These are phyloP conservation scores for Macrotus californicus DNA, from an alignment of 2,113 vertebrate genomes.

Conservation along the genomic window DNA sequence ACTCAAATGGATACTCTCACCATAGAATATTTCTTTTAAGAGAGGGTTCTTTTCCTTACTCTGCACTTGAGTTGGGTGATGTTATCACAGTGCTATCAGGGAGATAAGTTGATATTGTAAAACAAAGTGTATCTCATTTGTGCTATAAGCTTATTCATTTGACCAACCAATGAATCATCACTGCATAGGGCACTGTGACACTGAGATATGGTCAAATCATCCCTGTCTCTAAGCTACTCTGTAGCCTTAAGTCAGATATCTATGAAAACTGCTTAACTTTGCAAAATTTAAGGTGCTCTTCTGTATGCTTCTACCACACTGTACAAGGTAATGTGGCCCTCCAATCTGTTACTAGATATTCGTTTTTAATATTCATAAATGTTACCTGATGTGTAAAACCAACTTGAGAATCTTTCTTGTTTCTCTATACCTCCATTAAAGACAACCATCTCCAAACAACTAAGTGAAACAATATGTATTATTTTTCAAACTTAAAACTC, in stretches of 20 bases:
- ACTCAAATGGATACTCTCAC: constrained; percentile 28
- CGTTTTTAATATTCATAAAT: constrained; percentile 12
- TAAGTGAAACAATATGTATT: not conserved
- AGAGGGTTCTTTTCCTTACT: constrained; percentile 11
- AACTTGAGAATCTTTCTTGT: not conserved
- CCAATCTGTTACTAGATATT: not conserved
- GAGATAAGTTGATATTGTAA: constrained; percentile 18
- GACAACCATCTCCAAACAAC: not conserved
- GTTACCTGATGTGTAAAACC: not conserved
- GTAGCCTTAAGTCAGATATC: not conserved
- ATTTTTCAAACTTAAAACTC: constrained; percentile 3
- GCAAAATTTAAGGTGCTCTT: not conserved
- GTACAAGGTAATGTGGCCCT: not conserved
- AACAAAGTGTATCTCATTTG: constrained; percentile 29
- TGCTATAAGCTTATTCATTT: constrained; percentile 1
- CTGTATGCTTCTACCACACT: not conserved
- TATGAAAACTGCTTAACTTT: not conserved
- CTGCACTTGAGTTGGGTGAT: constrained; percentile 40
- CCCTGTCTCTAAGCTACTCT: not conserved
- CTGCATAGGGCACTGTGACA: not conserved
- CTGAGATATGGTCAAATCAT: not conserved
- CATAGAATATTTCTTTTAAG: constrained; percentile 20
- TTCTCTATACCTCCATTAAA: not conserved
- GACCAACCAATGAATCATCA: not conserved
- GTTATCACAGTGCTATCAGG: constrained; percentile 2